Percentiles rank a stretch among this genome's conserved stretches.
These are phyloP conservation scores for Boleophthalmus pectinirostris DNA, from an alignment of 2,113 vertebrate genomes.

Conservation along the genomic window DNA sequence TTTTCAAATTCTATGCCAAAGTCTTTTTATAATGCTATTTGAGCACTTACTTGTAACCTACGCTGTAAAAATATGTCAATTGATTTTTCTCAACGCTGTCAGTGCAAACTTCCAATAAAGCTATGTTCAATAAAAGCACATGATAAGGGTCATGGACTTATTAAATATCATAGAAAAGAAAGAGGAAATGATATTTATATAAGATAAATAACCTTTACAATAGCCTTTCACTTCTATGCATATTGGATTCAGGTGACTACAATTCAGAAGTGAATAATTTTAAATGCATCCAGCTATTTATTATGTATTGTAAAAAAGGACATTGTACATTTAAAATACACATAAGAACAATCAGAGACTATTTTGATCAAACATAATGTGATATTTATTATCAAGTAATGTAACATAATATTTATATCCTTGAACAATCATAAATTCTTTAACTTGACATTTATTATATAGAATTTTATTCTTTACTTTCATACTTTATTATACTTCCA, in stretches of 20 bases:
- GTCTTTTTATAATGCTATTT: conserved; percentile 21
- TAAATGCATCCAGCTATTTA: neutral
- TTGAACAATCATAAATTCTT: too few relatives aligned
- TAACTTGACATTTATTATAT: too few relatives aligned
- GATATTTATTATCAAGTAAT: too few relatives aligned
- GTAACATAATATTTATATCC: too few relatives aligned
- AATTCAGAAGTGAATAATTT: too few relatives aligned
- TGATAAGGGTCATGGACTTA: neutral
- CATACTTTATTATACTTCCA: too few relatives aligned
- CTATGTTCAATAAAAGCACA: neutral
- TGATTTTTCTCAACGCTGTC: conserved; percentile 9
- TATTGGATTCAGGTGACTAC: neutral
- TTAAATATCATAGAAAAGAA: neutral
- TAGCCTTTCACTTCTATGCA: neutral
- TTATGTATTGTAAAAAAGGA: neutral
- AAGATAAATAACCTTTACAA: neutral
- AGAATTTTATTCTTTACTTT: too few relatives aligned
- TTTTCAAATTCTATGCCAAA: conserved; percentile 50
- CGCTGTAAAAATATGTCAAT: conserved; percentile 5
- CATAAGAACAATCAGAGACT: too few relatives aligned
- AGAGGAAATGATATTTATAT: neutral
- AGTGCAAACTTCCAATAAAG: conserved; percentile 4
- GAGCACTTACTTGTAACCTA: neutral
- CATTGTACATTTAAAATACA: too few relatives aligned
- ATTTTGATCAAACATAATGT: too few relatives aligned